A percentile compares a stretch with the other conserved stretches of the same genome.
Evolutionary conservation across 2,888 invertebrate species (phyloP).

Genomic region (Yponomeuta malinellus): DNA sequence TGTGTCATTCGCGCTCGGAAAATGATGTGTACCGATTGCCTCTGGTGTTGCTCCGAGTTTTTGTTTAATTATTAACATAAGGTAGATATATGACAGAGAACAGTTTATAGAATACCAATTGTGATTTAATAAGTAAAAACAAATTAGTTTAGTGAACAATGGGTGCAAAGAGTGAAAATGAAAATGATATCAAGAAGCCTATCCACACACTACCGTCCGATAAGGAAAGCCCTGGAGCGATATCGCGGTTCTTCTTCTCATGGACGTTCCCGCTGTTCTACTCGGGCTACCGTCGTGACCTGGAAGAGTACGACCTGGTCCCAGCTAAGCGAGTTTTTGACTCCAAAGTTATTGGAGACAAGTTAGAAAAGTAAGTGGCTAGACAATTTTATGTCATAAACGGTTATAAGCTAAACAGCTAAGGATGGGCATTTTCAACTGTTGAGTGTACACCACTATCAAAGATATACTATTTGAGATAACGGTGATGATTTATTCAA

Average conservation of each 20-base stretch:
- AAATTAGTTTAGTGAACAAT: slow-evolving; percentile 3
- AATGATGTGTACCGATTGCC: background rate
- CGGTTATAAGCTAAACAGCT: too few relatives aligned
- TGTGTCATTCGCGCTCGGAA: background rate
- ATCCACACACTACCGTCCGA: slow-evolving; percentile 24
- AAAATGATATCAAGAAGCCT: slow-evolving; percentile 6
- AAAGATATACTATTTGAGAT: too few relatives aligned
- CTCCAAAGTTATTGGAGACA: slow-evolving; percentile 80
- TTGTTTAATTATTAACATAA: background rate
- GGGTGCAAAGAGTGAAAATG: slow-evolving; percentile 1
- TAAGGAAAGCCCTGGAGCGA: slow-evolving; percentile 47
- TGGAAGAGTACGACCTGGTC: slow-evolving; percentile 85
- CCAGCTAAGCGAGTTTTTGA: slow-evolving; percentile 81
- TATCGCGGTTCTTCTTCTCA: slow-evolving; percentile 80
- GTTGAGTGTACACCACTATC: too few relatives aligned
- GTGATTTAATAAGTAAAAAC: background rate
- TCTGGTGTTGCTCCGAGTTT: background rate
- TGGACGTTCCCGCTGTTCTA: slow-evolving; percentile 87
- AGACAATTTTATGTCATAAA: background rate
- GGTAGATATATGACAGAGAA: background rate
- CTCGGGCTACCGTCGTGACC: slow-evolving; percentile 81
- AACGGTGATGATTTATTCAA: too few relatives aligned
- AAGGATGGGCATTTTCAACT: too few relatives aligned
- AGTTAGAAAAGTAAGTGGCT: slow-evolving; percentile 76
- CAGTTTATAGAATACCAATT: too few relatives aligned